Base-by-base conservation (phyloP, 2,113 vertebrate genomes). In the Corythornis madagascariensis region DNA sequence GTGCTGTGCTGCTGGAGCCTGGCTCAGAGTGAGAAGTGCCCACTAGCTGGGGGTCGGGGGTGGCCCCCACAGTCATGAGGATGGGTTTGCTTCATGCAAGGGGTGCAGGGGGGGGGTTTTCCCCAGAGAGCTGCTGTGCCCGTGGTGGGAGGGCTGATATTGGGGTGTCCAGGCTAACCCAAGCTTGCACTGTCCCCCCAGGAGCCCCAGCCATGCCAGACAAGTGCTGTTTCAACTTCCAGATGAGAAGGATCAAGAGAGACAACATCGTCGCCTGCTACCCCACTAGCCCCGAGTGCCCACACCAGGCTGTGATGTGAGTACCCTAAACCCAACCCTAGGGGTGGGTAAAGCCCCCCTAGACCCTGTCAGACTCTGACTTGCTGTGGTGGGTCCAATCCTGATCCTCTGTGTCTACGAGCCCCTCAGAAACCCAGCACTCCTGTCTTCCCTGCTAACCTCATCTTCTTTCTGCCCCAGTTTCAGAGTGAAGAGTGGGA, bases 211-310 rank as follows among this genome's bases (percentile, higher is more conserved):
- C 93, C 0, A 1, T 95, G 74, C 95, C 95, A 0, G 57, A 75
- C 13, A 96, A 96, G 55, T 96, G 95, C 81, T 96, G 94, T 82
- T 96, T 96, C 94, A 92, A 82, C 63, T 96, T 96, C 89, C 94
- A 94, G 71, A 86, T 0, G 0, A 94, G 93, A 16, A 86, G 78
- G 87, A 95, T 96, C 93, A 93, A 29, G 87, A 95, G 81, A 71
- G 78, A 94, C 94, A 96, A 96, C 42, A 8, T 96, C 1, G 9
- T 89, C 5, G 10, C 69, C 63, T 93, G 91, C 29, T 96, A 96
- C 66, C 77, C 63, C 84, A 96, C 95, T 81, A 96, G 95, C 81
- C 95, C 95, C 0, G 87, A 93, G 89, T 96, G 95, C 59, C 81
- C 93, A 0, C 93, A 96, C 84, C 78, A 47, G 61, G 94, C 95